A percentile compares a stretch with the other conserved stretches of the same genome.
Evolutionary conservation across 1,140 invertebrate species (phyloP).

Genomic region (Drosophila pachea): DNA sequence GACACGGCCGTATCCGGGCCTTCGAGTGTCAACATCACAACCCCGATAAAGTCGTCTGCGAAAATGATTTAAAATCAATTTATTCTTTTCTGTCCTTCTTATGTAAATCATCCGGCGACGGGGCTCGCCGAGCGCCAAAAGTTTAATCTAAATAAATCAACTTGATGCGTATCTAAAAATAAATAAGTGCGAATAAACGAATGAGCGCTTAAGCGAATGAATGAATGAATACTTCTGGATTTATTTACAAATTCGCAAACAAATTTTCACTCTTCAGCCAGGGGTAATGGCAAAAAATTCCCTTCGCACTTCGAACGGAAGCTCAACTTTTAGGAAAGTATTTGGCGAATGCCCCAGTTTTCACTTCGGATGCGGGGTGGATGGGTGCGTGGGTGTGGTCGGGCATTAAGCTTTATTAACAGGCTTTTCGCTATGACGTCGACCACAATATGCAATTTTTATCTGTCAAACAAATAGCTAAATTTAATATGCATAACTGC

Average conservation of each 20-base stretch:
- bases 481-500: slow-evolving; percentile 74
- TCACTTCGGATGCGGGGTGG: too few species aligned
- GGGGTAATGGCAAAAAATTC: neutral
- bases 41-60: slow-evolving; percentile 43
- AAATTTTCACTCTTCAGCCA: slow-evolving; percentile 69
- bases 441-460: slow-evolving; percentile 66
- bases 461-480: slow-evolving; percentile 56
- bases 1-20: neutral
- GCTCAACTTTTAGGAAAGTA: too few species aligned
- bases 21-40: slow-evolving; percentile 28
- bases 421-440: slow-evolving; percentile 34
- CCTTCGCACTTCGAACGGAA: neutral
- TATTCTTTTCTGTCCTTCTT: slow-evolving; percentile 78
- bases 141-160: slow-evolving; percentile 78
- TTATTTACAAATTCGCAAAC: slow-evolving; percentile 78
- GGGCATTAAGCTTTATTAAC: slow-evolving; percentile 51
- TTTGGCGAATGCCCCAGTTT: too few species aligned
- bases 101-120: slow-evolving; percentile 74
- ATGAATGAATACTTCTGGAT: slow-evolving; percentile 66
- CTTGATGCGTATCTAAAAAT: slow-evolving; percentile 74
- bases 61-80: slow-evolving; percentile 79
- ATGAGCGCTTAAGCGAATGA: slow-evolving; percentile 51
- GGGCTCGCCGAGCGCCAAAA: slow-evolving; percentile 45
- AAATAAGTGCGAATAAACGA: slow-evolving; percentile 51
- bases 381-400: too few species aligned